Evolutionary conservation across 2,797 vertebrate species (phyloP), one percentile per base, ranked within the genome.

Genomic region (Ispidina picta): DNA sequence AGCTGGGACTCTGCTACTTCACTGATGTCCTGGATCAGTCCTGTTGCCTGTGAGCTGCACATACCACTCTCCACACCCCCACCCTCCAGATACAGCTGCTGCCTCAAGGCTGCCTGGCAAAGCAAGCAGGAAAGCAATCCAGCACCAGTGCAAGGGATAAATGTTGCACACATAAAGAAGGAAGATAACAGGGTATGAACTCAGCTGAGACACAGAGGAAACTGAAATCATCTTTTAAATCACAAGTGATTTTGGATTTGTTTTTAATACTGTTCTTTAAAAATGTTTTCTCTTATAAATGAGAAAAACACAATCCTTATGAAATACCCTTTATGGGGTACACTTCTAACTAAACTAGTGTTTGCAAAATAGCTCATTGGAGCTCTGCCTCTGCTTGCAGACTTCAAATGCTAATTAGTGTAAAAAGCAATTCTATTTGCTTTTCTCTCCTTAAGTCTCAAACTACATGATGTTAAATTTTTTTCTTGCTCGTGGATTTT

Each of bases 301-400:
- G 49, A 72, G 29, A 86, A 83, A 83, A 86, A 0, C 25, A 62
- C 25, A 75, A 48, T n/a, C 37, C 12, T 86, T 86, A 75, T 26
- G 43, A 91, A 76, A 73, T 81, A 64, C 12, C 9, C 21, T 63
- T 90, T 60, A 59, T 8, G 26, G 41, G 17, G 25, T 26, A 70
- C 41, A 41, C 48, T 72, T 78, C 19, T 52, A 41, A 48, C 51
- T 66, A 66, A 90, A 49, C 9, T 12, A 41, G 4, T 52, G 41
- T 78, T 91, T 86, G 71, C 37, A 70, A 68, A 88, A 78, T 12
- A 81, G 48, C 35, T 89, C 63, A 56, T 4, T 41, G 39, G 49
- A 81, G 54, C 26, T 85, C n/a, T 88, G 63, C 44, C 35, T 63
- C 64, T 88, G 51, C 83, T 86, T 86, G 59, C 48, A 91, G 87